A percentile compares a stretch with the other conserved stretches of the same genome.
phyloP scores from a whole-genome alignment of 2,888 invertebrate species.

The Drosophila rellima region DNA sequence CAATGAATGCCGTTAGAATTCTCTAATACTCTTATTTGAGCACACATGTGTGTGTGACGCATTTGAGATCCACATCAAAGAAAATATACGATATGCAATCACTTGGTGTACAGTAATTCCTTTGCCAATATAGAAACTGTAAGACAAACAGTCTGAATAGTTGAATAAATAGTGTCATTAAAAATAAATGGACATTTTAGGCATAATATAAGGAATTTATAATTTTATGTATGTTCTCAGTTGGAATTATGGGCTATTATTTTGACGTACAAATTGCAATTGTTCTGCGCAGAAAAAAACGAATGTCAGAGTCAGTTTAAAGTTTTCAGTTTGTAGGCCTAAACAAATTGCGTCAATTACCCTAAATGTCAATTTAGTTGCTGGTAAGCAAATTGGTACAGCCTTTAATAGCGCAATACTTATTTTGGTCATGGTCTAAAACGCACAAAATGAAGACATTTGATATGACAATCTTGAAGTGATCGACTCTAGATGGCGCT shows the following conservation, averaged over 20 bases:
- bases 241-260: conserved; percentile 23
- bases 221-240: conserved; percentile 1
- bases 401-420: conserved; percentile 40
- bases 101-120: no score
- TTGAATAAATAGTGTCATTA: conserved; percentile 16
- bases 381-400: conserved; percentile 19
- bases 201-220: not conserved
- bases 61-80: conserved; percentile 11
- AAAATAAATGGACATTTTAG: conserved; percentile 14
- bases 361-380: conserved; percentile 47
- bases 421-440: conserved; percentile 65
- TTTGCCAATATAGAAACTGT: not conserved
- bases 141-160: not conserved
- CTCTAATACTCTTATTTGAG: not conserved
- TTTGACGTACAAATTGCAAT: conserved; percentile 13
- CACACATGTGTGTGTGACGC: conserved; percentile 6
- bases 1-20: not conserved
- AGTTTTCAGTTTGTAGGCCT: conserved; percentile 14
- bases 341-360: conserved; percentile 50
- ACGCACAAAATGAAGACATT: conserved; percentile 67
- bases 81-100: conserved; percentile 1
- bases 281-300: conserved; percentile 4
- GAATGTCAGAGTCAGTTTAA: conserved; percentile 1
- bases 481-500: conserved; percentile 5
- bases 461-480: conserved; percentile 51